Percentiles rank a stretch among this genome's conserved stretches.
phyloP scores from a whole-genome alignment of 2,113 vertebrate genomes.

The Dipodomys ordii region DNA sequence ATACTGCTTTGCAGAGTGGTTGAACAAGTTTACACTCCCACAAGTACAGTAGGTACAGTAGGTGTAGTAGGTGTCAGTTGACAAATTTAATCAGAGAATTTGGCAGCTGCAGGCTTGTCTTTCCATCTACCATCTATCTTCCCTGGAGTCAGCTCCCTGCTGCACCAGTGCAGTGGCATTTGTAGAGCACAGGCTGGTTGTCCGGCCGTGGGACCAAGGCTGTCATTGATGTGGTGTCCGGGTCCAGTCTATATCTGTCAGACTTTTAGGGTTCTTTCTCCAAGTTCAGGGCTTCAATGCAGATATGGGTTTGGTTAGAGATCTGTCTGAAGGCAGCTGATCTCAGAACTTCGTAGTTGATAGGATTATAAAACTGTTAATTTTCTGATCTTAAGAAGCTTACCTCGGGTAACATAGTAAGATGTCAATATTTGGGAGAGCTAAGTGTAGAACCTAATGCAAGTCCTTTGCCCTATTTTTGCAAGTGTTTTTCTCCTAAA shows the following conservation, averaged over 20 bases:
- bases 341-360: neutral
- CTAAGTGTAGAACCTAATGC: neutral
- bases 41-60: too few species aligned
- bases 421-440: conserved; percentile 15
- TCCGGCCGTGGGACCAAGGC: neutral
- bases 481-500: neutral
- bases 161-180: neutral
- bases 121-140: neutral
- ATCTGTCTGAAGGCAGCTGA: neutral
- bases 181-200: neutral
- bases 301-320: neutral
- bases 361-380: neutral
- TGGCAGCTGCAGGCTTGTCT: neutral
- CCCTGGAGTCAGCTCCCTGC: neutral
- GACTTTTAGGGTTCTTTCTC: neutral
- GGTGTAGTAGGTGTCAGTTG: conserved; percentile 28
- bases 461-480: conserved; percentile 5
- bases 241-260: neutral
- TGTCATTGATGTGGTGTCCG: neutral
- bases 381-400: neutral
- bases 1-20: too few species aligned
- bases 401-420: neutral
- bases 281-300: neutral
- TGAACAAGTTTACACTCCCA: too few species aligned
- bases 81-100: conserved; percentile 67